phyloP scores from a whole-genome alignment of 2,888 invertebrate genomes.

The Volucella inanis region DNA sequence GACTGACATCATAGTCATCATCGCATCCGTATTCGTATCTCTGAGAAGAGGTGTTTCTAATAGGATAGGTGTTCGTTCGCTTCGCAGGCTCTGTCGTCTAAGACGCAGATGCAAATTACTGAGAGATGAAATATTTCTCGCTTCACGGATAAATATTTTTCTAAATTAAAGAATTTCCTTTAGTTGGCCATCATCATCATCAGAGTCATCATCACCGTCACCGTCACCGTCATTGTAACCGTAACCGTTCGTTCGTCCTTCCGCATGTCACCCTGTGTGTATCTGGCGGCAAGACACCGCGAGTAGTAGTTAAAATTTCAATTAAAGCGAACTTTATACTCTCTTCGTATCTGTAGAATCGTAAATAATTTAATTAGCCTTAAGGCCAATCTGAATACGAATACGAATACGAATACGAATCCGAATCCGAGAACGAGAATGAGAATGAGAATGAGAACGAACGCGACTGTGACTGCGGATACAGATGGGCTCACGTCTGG shows the following conservation, averaged over 20 bases:
- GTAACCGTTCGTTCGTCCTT: slow-evolving; percentile 11
- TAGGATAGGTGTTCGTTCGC: too few species aligned
- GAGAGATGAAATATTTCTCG: slow-evolving; percentile 55
- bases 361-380: slow-evolving; percentile 73
- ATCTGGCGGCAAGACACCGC: neutral
- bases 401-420: neutral
- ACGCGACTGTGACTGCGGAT: too few species aligned
- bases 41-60: slow-evolving; percentile 16
- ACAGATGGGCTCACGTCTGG: too few species aligned
- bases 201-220: neutral
- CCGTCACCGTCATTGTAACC: neutral
- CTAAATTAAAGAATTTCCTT: slow-evolving; percentile 20
- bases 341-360: slow-evolving; percentile 22
- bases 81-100: neutral
- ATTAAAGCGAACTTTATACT: slow-evolving; percentile 68
- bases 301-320: slow-evolving; percentile 53
- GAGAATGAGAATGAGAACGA: too few species aligned
- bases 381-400: neutral
- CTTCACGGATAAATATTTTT: slow-evolving; percentile 39
- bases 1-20: slow-evolving; percentile 19
- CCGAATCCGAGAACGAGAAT: too few species aligned
- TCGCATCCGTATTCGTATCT: slow-evolving; percentile 38
- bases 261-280: neutral
- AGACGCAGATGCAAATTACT: slow-evolving; percentile 16
- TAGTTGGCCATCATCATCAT: neutral